phyloP scores from a whole-genome alignment of 2,888 invertebrate genomes.

The Ophion ellenae region DNA sequence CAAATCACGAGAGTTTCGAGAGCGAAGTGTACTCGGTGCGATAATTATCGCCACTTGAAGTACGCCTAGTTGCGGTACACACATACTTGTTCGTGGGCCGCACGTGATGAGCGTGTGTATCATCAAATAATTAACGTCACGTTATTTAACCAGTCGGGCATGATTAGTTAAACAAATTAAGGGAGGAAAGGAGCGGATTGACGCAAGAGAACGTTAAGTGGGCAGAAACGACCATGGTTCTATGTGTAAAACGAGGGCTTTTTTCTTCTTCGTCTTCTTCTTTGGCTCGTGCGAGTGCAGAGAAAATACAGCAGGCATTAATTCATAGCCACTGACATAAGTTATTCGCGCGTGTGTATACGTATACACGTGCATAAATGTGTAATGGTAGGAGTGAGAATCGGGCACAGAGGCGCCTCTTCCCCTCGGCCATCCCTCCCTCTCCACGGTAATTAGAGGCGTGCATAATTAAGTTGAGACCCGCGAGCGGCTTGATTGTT shows the following conservation, averaged over 20 bases:
- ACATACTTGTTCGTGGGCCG: not conserved
- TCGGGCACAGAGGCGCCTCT: slow-evolving; percentile 59
- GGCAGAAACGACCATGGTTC: slow-evolving; percentile 39
- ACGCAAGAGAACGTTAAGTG: slow-evolving; percentile 78
- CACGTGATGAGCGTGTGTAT: slow-evolving; percentile 72
- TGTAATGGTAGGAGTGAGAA: slow-evolving; percentile 44
- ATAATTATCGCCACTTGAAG: slow-evolving; percentile 47
- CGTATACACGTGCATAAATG: slow-evolving; percentile 29
- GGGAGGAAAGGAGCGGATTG: slow-evolving; percentile 68
- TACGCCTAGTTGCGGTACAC: slow-evolving; percentile 2
- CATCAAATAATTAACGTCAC: slow-evolving; percentile 79
- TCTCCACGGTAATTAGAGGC: slow-evolving; percentile 80
- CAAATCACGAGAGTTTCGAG: not conserved
- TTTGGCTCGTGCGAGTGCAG: slow-evolving; percentile 46
- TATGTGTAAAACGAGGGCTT: slow-evolving; percentile 5
- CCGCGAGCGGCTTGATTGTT: slow-evolving; percentile 76
- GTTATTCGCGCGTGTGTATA: slow-evolving; percentile 17
- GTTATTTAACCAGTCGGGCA: slow-evolving; percentile 65
- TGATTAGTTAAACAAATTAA: slow-evolving; percentile 82
- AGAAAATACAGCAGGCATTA: slow-evolving; percentile 52
- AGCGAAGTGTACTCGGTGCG: not conserved
- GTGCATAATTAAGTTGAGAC: slow-evolving; percentile 80
- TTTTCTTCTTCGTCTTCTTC: not conserved
- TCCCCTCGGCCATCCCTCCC: slow-evolving; percentile 60
- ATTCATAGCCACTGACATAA: slow-evolving; percentile 29